phyloP scores from a whole-genome alignment of 2,113 vertebrate genomes.

The Siniperca knerii region DNA sequence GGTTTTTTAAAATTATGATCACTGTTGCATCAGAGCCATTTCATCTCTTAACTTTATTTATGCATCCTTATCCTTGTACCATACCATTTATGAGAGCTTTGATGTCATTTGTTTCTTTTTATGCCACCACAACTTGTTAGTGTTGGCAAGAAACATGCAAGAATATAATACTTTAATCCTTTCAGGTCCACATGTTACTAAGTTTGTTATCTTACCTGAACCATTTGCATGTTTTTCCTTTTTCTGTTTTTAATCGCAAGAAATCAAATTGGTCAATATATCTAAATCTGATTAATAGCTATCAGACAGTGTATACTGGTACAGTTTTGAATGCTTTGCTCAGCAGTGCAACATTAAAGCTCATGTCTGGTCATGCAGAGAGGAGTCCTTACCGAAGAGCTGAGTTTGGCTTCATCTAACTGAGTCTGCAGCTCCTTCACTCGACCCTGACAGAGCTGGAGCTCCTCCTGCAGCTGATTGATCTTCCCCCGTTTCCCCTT shows the following conservation, averaged over 20 bases:
- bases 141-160: not conserved
- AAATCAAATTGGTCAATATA: not conserved
- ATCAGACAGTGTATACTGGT: not conserved
- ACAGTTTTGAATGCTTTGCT: not conserved
- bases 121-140: not conserved
- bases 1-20: not conserved
- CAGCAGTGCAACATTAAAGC: not conserved
- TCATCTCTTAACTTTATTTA: not conserved
- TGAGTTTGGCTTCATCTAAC: slow-evolving; percentile 80
- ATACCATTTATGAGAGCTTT: not conserved
- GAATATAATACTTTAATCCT: not conserved
- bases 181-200: not conserved
- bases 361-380: not conserved
- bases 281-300: not conserved
- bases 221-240: not conserved
- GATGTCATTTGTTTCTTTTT: not conserved
- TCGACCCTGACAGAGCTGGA: slow-evolving; percentile 80
- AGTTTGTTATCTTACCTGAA: not conserved
- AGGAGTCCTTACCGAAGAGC: slow-evolving; percentile 75
- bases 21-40: not conserved
- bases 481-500: slow-evolving; percentile 90
- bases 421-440: slow-evolving; percentile 82
- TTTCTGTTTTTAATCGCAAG: not conserved
- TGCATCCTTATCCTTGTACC: too few relatives aligned
- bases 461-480: slow-evolving; percentile 87